Evolutionary conservation across 2,797 vertebrate genomes (phyloP).

Genomic region (Pteropus rufus): DNA sequence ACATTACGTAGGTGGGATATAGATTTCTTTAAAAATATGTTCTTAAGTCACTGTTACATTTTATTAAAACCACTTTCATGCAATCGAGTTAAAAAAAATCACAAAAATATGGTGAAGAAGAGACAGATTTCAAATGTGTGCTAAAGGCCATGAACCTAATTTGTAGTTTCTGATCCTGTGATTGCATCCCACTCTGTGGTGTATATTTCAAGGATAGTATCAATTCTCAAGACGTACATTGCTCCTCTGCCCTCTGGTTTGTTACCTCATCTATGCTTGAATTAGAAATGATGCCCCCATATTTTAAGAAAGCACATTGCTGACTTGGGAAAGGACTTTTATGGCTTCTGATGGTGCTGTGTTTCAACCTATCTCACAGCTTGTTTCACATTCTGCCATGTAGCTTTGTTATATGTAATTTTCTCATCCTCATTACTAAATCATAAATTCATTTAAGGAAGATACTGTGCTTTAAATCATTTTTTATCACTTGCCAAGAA

Average conservation of each 20-base stretch:
- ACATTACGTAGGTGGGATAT: neutral
- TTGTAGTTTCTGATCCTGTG: neutral
- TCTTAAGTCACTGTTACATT: neutral
- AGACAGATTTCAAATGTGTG: neutral
- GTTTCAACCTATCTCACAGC: neutral
- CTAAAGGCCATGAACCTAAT: neutral
- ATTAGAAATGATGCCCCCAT: neutral
- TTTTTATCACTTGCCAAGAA: slow-evolving; percentile 11
- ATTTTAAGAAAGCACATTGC: neutral
- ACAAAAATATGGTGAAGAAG: neutral
- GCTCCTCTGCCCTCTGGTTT: neutral
- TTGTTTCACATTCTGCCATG: neutral
- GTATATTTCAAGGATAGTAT: neutral
- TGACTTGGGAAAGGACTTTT: neutral
- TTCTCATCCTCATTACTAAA: slow-evolving; percentile 27
- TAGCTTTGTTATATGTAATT: slow-evolving; percentile 36
- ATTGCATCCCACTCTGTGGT: neutral
- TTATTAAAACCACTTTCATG: neutral
- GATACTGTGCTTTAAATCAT: neutral
- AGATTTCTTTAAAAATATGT: neutral
- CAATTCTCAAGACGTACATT: neutral
- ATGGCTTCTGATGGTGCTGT: neutral
- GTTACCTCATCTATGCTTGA: neutral
- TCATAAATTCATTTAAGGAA: slow-evolving; percentile 36
- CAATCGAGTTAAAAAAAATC: neutral